Percentiles rank a stretch among this genome's conserved stretches.
These are phyloP conservation scores for Lophotriccus pileatus DNA, from an alignment of 2,797 vertebrate genomes.

Conservation along the genomic window DNA sequence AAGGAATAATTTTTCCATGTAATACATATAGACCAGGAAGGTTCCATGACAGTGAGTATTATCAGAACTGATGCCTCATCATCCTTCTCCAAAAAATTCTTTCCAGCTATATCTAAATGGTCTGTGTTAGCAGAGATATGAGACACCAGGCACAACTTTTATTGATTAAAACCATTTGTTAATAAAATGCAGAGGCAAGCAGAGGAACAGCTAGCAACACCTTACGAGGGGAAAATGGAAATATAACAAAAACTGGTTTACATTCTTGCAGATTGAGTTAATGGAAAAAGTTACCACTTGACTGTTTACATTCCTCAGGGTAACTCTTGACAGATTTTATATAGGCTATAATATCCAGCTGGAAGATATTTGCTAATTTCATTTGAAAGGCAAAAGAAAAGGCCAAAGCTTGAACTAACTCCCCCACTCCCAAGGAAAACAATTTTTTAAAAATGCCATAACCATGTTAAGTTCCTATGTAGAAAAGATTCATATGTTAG, in stretches of 20 bases:
- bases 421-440: neutral
- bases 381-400: slow-evolving; percentile 10
- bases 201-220: neutral
- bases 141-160: neutral
- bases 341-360: neutral
- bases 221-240: neutral
- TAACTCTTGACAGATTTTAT: slow-evolving; percentile 4
- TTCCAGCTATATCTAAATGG: neutral
- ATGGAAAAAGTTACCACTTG: neutral
- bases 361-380: neutral
- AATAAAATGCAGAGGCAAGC: neutral
- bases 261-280: neutral
- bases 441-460: neutral
- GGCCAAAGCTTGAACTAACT: neutral
- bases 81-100: neutral
- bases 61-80: neutral
- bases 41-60: neutral
- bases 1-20: neutral
- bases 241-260: neutral
- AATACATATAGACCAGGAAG: neutral
- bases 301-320: neutral
- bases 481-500: neutral
- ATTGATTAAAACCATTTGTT: neutral
- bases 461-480: neutral
- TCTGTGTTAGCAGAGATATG: neutral